Percentiles rank a stretch among this genome's conserved stretches.
These are phyloP conservation scores for Lamellibrachia luymesi DNA, from an alignment of 1,140 invertebrate genomes.

Conservation along the genomic window DNA sequence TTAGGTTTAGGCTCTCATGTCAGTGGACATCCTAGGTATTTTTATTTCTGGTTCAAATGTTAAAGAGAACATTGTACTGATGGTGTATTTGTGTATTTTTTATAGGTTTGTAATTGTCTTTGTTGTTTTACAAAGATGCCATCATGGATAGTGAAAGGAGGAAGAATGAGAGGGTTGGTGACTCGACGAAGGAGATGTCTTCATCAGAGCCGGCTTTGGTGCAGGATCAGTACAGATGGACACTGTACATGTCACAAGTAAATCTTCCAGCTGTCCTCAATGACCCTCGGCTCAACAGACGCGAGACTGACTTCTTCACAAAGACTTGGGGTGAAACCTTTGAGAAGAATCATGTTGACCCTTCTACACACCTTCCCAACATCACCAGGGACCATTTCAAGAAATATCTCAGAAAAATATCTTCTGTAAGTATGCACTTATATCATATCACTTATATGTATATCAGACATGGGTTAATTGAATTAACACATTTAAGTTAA, in stretches of 20 bases:
- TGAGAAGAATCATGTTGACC: conserved; percentile 69
- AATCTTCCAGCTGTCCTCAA: conserved; percentile 95
- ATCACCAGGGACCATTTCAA: conserved; percentile 83
- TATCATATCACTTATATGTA: too few species aligned
- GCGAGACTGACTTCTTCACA: conserved; percentile 79
- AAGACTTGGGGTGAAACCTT: conserved; percentile 98
- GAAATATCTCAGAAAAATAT: conserved; percentile 71
- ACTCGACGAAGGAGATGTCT: background rate
- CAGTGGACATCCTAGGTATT: too few species aligned
- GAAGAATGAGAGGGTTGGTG: background rate
- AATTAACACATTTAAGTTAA: too few species aligned
- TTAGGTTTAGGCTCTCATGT: too few species aligned
- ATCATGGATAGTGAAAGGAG: background rate
- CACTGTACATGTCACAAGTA: conserved; percentile 63
- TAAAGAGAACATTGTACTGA: too few species aligned
- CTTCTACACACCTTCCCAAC: conserved; percentile 79
- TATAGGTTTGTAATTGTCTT: too few species aligned
- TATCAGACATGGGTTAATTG: too few species aligned
- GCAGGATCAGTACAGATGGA: conserved; percentile 59
- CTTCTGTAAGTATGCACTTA: conserved; percentile 21
- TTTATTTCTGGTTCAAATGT: too few species aligned
- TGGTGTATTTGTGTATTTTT: too few species aligned
- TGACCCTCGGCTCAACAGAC: conserved; percentile 83
- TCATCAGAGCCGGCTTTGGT: conserved; percentile 47
- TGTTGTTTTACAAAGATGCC: background rate